Evolutionary conservation across 2,113 vertebrate genomes (phyloP).

Genomic region (Takifugu bimaculatus): DNA sequence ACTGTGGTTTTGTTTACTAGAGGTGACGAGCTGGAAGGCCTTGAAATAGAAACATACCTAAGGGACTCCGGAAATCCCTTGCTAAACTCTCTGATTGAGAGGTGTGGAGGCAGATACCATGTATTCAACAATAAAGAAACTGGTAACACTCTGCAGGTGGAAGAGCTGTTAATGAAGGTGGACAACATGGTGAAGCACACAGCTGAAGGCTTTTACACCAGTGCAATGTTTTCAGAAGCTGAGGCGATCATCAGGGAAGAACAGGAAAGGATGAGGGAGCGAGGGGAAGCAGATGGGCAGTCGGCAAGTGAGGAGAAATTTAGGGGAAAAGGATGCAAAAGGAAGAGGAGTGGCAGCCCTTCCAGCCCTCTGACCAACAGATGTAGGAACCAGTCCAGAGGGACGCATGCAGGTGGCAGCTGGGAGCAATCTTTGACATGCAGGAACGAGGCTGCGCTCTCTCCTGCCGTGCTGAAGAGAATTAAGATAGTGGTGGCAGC

Average conservation of each 20-base stretch:
- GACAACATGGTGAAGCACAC: constrained; percentile 59
- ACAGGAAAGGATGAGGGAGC: constrained; percentile 58
- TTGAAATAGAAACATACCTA: constrained; percentile 60
- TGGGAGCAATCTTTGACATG: constrained; percentile 22
- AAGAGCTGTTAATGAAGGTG: constrained; percentile 64
- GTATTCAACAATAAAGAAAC: constrained; percentile 71
- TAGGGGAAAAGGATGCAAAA: constrained; percentile 41
- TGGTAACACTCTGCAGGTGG: constrained; percentile 58
- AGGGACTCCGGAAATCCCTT: constrained; percentile 34
- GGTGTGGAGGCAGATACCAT: constrained; percentile 71
- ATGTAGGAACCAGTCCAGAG: constrained; percentile 1
- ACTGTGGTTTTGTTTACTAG: constrained; percentile 73
- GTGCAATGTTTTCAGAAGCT: constrained; percentile 57
- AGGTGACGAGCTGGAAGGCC: constrained; percentile 67
- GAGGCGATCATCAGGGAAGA: constrained; percentile 68
- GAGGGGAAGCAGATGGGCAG: constrained; percentile 20
- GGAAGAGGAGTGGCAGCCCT: constrained; percentile 28
- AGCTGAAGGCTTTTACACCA: constrained; percentile 63
- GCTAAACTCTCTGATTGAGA: constrained; percentile 64
- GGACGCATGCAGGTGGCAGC: neutral
- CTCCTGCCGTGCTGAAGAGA: constrained; percentile 62
- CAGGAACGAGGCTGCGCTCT: constrained; percentile 62
- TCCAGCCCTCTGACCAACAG: constrained; percentile 20
- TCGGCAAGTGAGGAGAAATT: constrained; percentile 5
- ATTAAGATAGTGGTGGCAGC: constrained; percentile 67